Evolutionary conservation across 2,113 vertebrate species (phyloP), one percentile per base, ranked within the genome.

Genomic region (Pachypanchax playfairii): DNA sequence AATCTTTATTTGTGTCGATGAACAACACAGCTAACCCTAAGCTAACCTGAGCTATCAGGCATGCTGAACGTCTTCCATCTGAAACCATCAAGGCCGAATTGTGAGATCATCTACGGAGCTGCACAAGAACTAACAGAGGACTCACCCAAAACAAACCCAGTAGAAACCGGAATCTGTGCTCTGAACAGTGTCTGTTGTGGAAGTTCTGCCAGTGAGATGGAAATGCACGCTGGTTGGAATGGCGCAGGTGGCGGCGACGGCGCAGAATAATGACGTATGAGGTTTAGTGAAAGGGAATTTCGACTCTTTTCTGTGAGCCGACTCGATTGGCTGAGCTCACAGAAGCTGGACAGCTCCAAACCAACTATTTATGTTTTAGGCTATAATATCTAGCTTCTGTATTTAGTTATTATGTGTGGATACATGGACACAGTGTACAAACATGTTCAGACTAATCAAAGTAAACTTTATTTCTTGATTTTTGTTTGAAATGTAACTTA

Each of bases 181-280:
- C 29, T 36, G 25, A 48, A 54, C 65, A 52, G 59, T 14, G 35
- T 15, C 49, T 48, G 48, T 52, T 31, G 48, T 51, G 18, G 35
- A 56, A 73, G 71, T 72, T 59, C 63, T 50, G 65, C 24, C 78
- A 68, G 6, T 60, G 64, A 75, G 57, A 56, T 70, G 80, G 51
- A 68, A 52, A 79, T 72, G 89, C 89, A 88, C 89, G 87, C 77
- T 87, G 74, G 80, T 68, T 43, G 47, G 87, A 86, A 85, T 83
- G 86, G 89, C 89, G 88, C 88, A 79, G 49, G 65, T 66, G 41
- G 51, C 48, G 70, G 54, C 25, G 54, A 18, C 5, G 84, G 53
- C 89, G 85, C 88, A 2, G 3, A 1, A 1, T 84, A 84, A 91
- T 91, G 88, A 90, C 78, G 87, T 67, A 0, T 3, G 8, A 10